Evolutionary conservation across 1,140 invertebrate species (phyloP).

Genomic region (Helicoverpa zea): DNA sequence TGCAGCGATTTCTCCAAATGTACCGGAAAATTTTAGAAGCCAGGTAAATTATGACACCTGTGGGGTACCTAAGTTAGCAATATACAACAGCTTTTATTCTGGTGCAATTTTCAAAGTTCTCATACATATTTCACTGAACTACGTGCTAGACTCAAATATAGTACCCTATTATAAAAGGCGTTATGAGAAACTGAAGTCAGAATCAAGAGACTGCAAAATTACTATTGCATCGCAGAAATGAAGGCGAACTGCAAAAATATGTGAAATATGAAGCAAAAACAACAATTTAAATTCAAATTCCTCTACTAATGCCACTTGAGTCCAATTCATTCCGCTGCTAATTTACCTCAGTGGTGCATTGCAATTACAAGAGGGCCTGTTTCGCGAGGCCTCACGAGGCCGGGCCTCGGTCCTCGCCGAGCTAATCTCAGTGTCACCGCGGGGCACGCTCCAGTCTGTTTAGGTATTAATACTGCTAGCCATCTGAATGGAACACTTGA

Average conservation of each 20-base stretch:
- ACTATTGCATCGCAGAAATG: neutral
- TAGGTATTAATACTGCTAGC: slow-evolving; percentile 52
- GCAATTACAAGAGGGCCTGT: slow-evolving; percentile 19
- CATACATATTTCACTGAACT: neutral
- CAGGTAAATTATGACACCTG: slow-evolving; percentile 17
- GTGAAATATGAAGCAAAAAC: neutral
- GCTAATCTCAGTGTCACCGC: slow-evolving; percentile 56
- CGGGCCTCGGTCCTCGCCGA: slow-evolving; percentile 24
- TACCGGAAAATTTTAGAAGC: slow-evolving; percentile 3
- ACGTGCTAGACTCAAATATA: slow-evolving; percentile 16
- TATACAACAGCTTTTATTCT: slow-evolving; percentile 35
- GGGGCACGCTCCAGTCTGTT: slow-evolving; percentile 52
- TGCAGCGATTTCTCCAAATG: neutral
- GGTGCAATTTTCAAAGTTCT: slow-evolving; percentile 29
- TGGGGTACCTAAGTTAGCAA: slow-evolving; percentile 12
- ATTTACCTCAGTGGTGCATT: slow-evolving; percentile 31
- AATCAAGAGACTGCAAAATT: neutral
- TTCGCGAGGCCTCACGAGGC: slow-evolving; percentile 2
- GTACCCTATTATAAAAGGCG: neutral
- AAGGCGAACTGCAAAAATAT: neutral
- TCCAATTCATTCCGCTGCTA: slow-evolving; percentile 15
- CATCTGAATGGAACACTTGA: slow-evolving; percentile 48
- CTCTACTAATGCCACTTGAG: neutral
- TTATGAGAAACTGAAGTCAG: neutral
- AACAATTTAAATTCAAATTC: neutral